A percentile compares a stretch with the other conserved stretches of the same genome.
These are phyloP conservation scores for Liparis tanakae DNA, from an alignment of 2,797 vertebrate genomes.

Conservation along the genomic window DNA sequence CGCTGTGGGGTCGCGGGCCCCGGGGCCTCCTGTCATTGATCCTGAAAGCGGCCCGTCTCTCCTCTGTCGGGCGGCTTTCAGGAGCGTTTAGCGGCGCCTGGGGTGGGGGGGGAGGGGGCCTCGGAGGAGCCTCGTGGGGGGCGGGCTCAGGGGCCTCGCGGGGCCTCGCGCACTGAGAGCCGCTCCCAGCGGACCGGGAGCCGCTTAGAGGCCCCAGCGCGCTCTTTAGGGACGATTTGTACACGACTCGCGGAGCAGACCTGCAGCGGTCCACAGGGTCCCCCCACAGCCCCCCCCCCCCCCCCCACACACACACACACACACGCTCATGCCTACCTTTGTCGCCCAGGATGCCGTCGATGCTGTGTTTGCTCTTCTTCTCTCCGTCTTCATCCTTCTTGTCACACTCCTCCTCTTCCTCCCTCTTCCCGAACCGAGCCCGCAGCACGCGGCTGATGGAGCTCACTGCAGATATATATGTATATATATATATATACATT, in stretches of 20 bases:
- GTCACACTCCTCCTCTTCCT: conserved; percentile 92
- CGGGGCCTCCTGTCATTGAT: conserved; percentile 83
- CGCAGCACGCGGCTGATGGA: conserved; percentile 97
- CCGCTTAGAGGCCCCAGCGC: conserved; percentile 62
- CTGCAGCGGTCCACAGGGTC: background rate
- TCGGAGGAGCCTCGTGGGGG: conserved; percentile 20
- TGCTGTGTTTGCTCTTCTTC: conserved; percentile 96
- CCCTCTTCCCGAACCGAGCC: conserved; percentile 95
- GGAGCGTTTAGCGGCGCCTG: conserved; percentile 87
- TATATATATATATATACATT: no score
- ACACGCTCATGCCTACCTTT: conserved; percentile 87
- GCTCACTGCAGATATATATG: conserved; percentile 85
- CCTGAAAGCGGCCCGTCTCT: conserved; percentile 86
- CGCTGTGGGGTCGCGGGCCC: background rate
- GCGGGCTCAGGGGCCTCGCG: conserved; percentile 45
- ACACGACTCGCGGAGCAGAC: conserved; percentile 1
- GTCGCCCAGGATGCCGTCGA: conserved; percentile 95
- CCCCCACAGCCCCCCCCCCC: no score
- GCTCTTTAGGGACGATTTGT: conserved; percentile 59
- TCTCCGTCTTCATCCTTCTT: conserved; percentile 95
- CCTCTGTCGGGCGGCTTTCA: conserved; percentile 88
- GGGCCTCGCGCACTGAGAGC: background rate
- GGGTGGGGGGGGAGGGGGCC: no score
- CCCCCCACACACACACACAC: no score
- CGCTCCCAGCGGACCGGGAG: conserved; percentile 56